Percentiles rank a stretch among this genome's conserved stretches.
Evolutionary conservation across 2,797 vertebrate species (phyloP).

Genomic region (Lepilemur septentrionalis): DNA sequence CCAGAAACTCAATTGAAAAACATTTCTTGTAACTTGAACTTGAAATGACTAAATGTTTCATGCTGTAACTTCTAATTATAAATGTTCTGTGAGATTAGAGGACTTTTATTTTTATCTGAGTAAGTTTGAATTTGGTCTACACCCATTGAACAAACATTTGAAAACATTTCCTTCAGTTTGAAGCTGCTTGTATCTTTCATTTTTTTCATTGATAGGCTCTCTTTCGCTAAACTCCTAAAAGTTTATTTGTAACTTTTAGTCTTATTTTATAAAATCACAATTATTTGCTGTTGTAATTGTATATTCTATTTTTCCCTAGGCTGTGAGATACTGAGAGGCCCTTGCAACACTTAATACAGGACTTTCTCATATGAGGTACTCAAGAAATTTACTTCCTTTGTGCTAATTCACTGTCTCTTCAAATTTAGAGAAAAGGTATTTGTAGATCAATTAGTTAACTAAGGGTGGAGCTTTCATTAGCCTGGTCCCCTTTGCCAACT

Average conservation of each 20-base stretch:
- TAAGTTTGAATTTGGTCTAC: conserved; percentile 49
- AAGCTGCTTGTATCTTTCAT: neutral
- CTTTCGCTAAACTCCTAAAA: neutral
- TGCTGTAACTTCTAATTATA: conserved; percentile 63
- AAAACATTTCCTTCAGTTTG: conserved; percentile 47
- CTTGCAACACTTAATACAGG: neutral
- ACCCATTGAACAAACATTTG: conserved; percentile 51
- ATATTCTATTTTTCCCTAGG: neutral
- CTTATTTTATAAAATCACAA: neutral
- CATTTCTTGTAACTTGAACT: conserved; percentile 70
- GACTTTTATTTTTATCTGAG: conserved; percentile 51
- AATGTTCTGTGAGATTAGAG: conserved; percentile 73
- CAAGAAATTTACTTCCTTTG: neutral
- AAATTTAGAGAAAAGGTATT: neutral
- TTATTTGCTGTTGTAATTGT: neutral
- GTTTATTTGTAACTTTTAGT: neutral
- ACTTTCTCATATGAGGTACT: neutral
- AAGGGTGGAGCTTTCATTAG: neutral
- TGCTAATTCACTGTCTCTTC: neutral
- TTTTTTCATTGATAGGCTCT: neutral
- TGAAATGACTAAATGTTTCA: conserved; percentile 64
- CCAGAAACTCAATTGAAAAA: conserved; percentile 69
- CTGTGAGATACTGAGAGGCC: neutral
- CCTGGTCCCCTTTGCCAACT: neutral
- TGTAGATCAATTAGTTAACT: neutral